Evolutionary conservation across 2,888 invertebrate species (phyloP).

Genomic region (Nephrotoma appendiculata): DNA sequence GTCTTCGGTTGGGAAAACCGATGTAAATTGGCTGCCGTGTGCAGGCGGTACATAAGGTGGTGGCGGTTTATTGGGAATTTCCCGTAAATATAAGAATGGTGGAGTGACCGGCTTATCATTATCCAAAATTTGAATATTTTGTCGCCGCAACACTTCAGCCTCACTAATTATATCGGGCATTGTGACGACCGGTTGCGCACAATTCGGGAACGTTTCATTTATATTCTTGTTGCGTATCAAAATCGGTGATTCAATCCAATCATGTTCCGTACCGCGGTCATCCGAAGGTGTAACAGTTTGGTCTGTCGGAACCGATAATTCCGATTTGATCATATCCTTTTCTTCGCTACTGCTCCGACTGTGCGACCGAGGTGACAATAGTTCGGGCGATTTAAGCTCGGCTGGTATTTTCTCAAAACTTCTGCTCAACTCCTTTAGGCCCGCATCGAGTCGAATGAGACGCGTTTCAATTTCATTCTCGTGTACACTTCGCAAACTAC

Average conservation of each 20-base stretch:
- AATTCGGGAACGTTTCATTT: slow-evolving; percentile 2
- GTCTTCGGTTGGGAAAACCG: slow-evolving; percentile 25
- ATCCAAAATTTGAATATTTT: slow-evolving; percentile 18
- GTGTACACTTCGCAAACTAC: not conserved
- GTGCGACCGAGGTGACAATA: slow-evolving; percentile 5
- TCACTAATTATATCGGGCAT: slow-evolving; percentile 34
- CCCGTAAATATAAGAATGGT: slow-evolving; percentile 33
- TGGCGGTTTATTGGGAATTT: slow-evolving; percentile 61
- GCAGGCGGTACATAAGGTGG: slow-evolving; percentile 58
- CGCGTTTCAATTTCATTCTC: slow-evolving; percentile 16
- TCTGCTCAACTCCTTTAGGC: slow-evolving; percentile 16
- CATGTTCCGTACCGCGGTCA: not conserved
- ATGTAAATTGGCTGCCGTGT: slow-evolving; percentile 27
- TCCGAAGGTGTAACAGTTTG: not conserved
- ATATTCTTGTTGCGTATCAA: slow-evolving; percentile 1
- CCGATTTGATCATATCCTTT: not conserved
- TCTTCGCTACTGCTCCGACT: not conserved
- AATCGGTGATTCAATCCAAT: not conserved
- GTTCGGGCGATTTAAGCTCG: slow-evolving; percentile 6
- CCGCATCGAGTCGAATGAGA: slow-evolving; percentile 17
- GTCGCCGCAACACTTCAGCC: slow-evolving; percentile 44
- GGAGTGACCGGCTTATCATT: not conserved
- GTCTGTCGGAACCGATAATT: not conserved
- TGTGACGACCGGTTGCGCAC: slow-evolving; percentile 5
- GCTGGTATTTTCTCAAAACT: slow-evolving; percentile 12